Base-by-base conservation (phyloP, 2,888 invertebrate species). In the Rhynchonema sp. region DNA sequence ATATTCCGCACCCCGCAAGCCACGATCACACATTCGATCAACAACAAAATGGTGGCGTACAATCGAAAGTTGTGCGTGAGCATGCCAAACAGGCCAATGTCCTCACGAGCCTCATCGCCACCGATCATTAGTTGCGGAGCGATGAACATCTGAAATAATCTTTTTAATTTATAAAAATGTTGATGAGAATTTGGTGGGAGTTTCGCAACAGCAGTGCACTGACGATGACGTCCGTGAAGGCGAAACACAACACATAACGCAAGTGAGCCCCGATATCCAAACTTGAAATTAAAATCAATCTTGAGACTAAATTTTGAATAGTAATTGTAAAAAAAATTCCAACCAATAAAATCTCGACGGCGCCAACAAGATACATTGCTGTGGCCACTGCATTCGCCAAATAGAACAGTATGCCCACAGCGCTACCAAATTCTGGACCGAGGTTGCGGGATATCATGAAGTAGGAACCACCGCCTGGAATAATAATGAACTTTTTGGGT, bases 41-140 rank as follows among this genome's bases (percentile, higher is more conserved):
- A 72, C 58, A 98, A 82, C 61, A 98, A 78, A 28, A 84, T 77
- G 2, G 94, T 88, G 62, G 94, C 96, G 76, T 94, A 98, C 59
- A 96, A 86, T 53, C 98, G 84, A 77, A 94, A 94, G 77, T 96
- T 96, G 81, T 98, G 91, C 78, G 89, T 90, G 87, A 92, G 91
- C 63, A 66, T 67, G 55, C 71, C 71, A 57, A 67, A 64, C 27
- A 63, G 30, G 55, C 68, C 62, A 23, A 70, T 70, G 28, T 71
- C 70, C 2, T 66, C 64, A 57, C 69, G 68, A 1, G 65, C 68
- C 61, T 68, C 70, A 1, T 52, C 57, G n/a, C 71, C 71, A n/a
- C 71, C 71, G 28, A 71, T 66, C n/a, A 69, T 71, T 27, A 69
- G 59, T 1, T 62, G 61, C 9, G 71, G 71, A 61, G 66, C 67